Base-by-base conservation (phyloP, 2,113 vertebrate species). In the Melanerpes formicivorus region DNA sequence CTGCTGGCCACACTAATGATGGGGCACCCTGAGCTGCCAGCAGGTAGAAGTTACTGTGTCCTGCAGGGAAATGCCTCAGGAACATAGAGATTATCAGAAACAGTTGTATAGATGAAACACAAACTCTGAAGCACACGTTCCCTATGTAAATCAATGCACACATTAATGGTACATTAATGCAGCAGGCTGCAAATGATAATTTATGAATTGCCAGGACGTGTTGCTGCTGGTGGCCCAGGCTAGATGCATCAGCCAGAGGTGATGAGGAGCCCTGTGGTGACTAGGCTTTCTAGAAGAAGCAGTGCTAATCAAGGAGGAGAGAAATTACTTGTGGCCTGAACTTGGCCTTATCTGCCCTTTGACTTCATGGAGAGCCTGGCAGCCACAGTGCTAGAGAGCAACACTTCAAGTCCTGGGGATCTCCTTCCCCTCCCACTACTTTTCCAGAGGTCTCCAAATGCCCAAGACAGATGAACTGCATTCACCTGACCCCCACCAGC, bases 71-170 rank as follows among this genome's bases (percentile, higher is more conserved):
- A 63, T 0, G 1, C 91, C 87, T 80, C 46, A 29, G 89, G 79
- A 77, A 37, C 4, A 12, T 64, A 54, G 56, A 82, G 64, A 54
- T 79, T 74, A 78, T 54, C 44, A 88, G 59, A 72, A 96, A 83
- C 34, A 70, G 62, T 48, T 46, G 23, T 64, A 32, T 66, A 71
- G 69, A 42, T 56, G 75, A 90, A 94, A 88, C 40, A 34, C 80
- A 37, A 79, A 70, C 90, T 67, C 5, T 50, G 74, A 77, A 46
- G 72, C 69, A 6, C 5, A 3, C 2, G 40, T 72, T 94, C 26
- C 75, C 56, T 58, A 86, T 91, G 87, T 81, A 97, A 95, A 95
- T 89, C n/a, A 34, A 29, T 8, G 34, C 52, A 30, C 18, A 32
- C 37, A 71, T 70, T 52, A 90, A 75, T n/a, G 3, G 30, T 29